phyloP scores from a whole-genome alignment of 2,797 vertebrate genomes.

The Taeniopygia guttata region DNA sequence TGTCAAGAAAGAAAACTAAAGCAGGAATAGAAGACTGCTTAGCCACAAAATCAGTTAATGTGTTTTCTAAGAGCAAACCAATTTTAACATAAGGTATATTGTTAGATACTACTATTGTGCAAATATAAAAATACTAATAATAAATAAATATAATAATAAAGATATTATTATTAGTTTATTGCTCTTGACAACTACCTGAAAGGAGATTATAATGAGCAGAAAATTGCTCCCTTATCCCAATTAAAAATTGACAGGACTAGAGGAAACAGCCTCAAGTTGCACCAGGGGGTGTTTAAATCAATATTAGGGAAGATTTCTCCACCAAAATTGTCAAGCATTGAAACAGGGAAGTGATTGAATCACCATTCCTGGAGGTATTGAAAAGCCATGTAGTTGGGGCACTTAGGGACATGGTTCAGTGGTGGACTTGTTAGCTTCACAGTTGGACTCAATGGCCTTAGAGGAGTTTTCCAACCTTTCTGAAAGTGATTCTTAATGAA shows the following conservation, averaged over 20 bases:
- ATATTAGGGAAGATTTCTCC: background rate
- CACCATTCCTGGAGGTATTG: background rate
- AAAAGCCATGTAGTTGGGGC: background rate
- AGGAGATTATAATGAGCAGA: background rate
- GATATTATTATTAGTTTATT: too few species aligned
- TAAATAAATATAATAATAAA: too few species aligned
- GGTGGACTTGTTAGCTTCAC: background rate
- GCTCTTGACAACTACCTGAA: background rate
- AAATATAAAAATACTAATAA: background rate
- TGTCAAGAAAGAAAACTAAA: background rate
- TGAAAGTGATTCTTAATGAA: background rate
- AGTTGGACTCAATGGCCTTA: background rate
- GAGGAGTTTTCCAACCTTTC: background rate
- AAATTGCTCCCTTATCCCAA: background rate
- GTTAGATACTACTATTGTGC: background rate
- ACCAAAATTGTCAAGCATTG: background rate
- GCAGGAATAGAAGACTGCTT: background rate
- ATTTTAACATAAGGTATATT: background rate
- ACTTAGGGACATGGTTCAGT: background rate
- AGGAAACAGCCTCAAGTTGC: background rate
- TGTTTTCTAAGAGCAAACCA: background rate
- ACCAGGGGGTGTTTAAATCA: background rate
- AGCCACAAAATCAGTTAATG: background rate
- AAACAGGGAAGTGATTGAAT: background rate
- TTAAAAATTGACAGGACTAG: background rate